Percentiles rank a stretch among this genome's conserved stretches.
phyloP scores from a whole-genome alignment of 1,140 invertebrate genomes.

The Zaprionus taronus region DNA sequence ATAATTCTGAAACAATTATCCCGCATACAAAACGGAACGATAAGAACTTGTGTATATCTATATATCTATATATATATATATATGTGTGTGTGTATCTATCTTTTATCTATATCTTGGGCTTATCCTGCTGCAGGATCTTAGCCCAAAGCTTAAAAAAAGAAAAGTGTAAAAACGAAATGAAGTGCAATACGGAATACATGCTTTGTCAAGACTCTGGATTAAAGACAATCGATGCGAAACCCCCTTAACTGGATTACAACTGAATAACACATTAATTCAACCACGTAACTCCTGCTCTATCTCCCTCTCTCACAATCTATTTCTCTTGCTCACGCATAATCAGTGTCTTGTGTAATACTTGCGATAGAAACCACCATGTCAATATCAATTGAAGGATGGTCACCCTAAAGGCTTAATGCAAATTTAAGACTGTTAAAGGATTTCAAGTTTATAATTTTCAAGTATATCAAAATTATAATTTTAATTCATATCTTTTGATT shows the following conservation, averaged over 20 bases:
- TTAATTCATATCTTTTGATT: background rate
- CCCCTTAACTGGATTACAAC: conserved; percentile 66
- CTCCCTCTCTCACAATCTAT: conserved; percentile 16
- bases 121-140: conserved; percentile 62
- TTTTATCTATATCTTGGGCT: conserved; percentile 27
- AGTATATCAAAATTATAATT: background rate
- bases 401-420: background rate
- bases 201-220: conserved; percentile 60
- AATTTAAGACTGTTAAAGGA: background rate
- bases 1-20: conserved; percentile 46
- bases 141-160: conserved; percentile 20
- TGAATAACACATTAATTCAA: conserved; percentile 25
- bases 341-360: conserved; percentile 43
- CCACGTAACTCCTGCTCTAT: conserved; percentile 22
- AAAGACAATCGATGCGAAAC: conserved; percentile 46
- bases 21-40: conserved; percentile 37
- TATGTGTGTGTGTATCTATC: conserved; percentile 42
- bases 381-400: conserved; percentile 39
- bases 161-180: conserved; percentile 42
- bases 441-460: background rate
- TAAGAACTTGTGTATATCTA: conserved; percentile 45
- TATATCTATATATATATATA: conserved; percentile 22
- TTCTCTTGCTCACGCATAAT: conserved; percentile 46
- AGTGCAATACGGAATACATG: conserved; percentile 49
- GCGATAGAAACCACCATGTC: background rate